Evolutionary conservation across 2,888 invertebrate genomes (phyloP), one percentile per base, ranked within the genome.

Genomic region (Pocota personata): DNA sequence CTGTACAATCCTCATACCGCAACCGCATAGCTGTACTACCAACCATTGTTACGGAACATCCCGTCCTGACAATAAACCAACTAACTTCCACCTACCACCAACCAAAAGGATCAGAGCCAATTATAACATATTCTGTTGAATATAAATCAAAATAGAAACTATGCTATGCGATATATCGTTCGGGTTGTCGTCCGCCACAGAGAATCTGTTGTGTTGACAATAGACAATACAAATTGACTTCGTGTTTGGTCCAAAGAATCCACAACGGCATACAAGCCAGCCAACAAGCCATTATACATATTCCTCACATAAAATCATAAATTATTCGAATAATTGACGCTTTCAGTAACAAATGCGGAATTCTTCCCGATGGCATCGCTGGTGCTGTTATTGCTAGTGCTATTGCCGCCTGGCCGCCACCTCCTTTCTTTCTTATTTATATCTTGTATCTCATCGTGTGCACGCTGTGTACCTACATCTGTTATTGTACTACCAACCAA

Each of bases 321-420:
- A 90, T 90, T 90, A 91, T 91, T 90, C 91, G 90, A 91, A 91
- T 91, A 90, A 90, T 90, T 90, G 91, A 90, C 90, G 90, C 90
- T 90, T 90, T 91, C 91, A 90, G 90, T 89, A 90, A 91, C 80
- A 86, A 86, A 86, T 76, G 86, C 86, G 86, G 86, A 86, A 80
- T 86, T 86, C 86, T 86, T 86, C 52, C 66, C 84, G 76, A 80
- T 82, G 71, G 57, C 75, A 80, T 80, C 80, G 80, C 69, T 43
- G 35, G 10, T 50, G 64, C 46, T 66, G 58, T 30, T 27, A 30
- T 30, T 24, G 12, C 16, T 27, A 71, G 8, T 55, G 58, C 12
- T 46, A 35, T 32, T 57, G 27, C 16, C 35, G 35, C 32, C 60
- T 32, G 16, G n/a, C 60, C 24, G 66, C 79, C 83, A 55, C 79